These are phyloP conservation scores for Strix aluco DNA, from an alignment of 2,113 vertebrate genomes.

Conservation along the genomic window DNA sequence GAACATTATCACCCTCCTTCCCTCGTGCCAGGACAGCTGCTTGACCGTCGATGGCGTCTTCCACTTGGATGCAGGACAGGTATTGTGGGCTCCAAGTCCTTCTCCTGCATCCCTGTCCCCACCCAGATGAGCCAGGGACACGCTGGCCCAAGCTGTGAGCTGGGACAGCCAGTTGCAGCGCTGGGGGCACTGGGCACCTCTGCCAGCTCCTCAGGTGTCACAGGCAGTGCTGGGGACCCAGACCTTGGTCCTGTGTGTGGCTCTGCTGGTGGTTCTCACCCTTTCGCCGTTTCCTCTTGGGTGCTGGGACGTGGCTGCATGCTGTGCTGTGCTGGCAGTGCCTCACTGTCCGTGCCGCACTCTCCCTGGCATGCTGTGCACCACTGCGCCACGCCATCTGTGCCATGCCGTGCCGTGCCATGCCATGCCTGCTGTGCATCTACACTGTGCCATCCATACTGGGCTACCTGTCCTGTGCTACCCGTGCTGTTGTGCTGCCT, in stretches of 20 bases:
- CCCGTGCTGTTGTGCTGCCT: not conserved
- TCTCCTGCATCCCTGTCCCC: not conserved
- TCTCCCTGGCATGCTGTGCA: not conserved
- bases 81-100: not conserved
- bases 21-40: not conserved
- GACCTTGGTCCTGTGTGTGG: not conserved
- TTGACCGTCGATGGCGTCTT: not conserved
- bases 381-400: not conserved
- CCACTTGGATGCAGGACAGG: slow-evolving; percentile 18
- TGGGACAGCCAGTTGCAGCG: not conserved
- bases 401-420: not conserved
- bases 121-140: not conserved
- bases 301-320: not conserved
- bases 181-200: not conserved
- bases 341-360: fast-evolving
- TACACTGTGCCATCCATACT: not conserved
- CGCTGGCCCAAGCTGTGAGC: not conserved
- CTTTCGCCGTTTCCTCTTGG: not conserved
- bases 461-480: too few species aligned
- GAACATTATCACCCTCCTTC: not conserved
- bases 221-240: not conserved
- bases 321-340: not conserved
- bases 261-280: not conserved
- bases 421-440: not conserved
- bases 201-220: not conserved